A percentile compares a stretch with the other conserved stretches of the same genome.
Evolutionary conservation across 2,113 vertebrate species (phyloP).

Genomic region (Microtus richardsoni): DNA sequence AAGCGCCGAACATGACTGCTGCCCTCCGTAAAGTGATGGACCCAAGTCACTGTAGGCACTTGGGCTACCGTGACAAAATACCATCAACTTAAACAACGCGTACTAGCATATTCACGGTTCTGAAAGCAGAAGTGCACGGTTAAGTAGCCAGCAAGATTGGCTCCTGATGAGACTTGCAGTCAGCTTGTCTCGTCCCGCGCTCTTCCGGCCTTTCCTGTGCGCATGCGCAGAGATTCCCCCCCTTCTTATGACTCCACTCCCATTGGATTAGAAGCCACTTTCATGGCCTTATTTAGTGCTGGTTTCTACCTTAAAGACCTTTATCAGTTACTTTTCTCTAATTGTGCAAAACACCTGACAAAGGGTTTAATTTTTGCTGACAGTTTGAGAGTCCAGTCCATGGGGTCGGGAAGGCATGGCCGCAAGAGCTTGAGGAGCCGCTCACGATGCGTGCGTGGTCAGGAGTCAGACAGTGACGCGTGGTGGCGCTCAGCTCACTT

Average conservation of each 20-base stretch:
- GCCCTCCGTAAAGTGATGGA: not conserved
- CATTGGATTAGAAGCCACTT: not conserved
- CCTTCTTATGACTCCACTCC: not conserved
- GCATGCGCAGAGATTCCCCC: not conserved
- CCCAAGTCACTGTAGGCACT: not conserved
- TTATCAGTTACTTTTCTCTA: not conserved
- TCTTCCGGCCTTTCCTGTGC: not conserved
- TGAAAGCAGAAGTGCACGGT: not conserved
- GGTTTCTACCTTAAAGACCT: not conserved
- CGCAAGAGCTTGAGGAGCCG: not conserved
- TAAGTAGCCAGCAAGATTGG: not conserved
- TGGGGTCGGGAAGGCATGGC: too few relatives aligned
- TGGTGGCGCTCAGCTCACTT: not conserved
- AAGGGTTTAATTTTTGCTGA: not conserved
- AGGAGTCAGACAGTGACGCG: not conserved
- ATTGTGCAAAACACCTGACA: not conserved
- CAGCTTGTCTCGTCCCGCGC: rapidly evolving
- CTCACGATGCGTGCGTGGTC: not conserved
- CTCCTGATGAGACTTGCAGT: not conserved
- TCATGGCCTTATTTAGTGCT: not conserved
- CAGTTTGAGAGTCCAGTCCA: not conserved
- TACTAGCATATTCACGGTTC: not conserved
- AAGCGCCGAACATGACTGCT: not conserved
- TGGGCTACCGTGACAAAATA: not conserved
- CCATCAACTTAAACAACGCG: not conserved